Percentiles rank a stretch among this genome's conserved stretches.
phyloP scores from a whole-genome alignment of 2,888 invertebrate species.

The Lasioglossum zephyrum region DNA sequence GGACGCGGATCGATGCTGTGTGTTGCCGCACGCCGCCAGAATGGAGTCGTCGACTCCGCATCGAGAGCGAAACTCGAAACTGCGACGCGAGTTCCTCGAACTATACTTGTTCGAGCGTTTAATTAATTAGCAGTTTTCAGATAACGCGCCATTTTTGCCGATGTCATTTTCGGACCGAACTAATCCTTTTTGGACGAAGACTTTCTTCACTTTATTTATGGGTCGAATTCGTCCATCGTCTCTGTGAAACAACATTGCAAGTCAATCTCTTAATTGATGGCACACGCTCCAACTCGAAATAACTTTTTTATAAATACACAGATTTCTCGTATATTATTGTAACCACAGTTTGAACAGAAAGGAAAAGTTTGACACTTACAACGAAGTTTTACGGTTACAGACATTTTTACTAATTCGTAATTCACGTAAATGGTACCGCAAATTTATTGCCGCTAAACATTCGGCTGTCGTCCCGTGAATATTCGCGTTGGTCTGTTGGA shows the following conservation, averaged over 20 bases:
- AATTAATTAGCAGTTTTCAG: constrained; percentile 1
- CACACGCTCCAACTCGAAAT: too few species aligned
- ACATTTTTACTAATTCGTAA: background rate
- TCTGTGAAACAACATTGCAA: too few species aligned
- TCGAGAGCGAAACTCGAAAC: constrained; percentile 50
- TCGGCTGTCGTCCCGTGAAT: background rate
- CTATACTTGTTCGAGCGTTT: background rate
- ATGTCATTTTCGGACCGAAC: background rate
- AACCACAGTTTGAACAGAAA: background rate
- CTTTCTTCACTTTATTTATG: too few species aligned
- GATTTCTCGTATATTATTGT: background rate
- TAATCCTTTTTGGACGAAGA: too few species aligned
- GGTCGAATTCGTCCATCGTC: too few species aligned
- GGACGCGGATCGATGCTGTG: constrained; percentile 60
- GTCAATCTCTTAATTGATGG: too few species aligned
- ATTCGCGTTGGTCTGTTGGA: background rate
- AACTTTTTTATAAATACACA: too few species aligned
- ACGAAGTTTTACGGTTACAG: background rate
- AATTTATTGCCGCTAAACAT: background rate
- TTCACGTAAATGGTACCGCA: background rate
- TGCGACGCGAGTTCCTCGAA: background rate
- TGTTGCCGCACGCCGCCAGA: constrained; percentile 46
- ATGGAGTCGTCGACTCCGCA: constrained; percentile 63
- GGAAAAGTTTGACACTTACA: background rate
- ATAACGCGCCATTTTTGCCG: background rate